A percentile compares a stretch with the other conserved stretches of the same genome.
Evolutionary conservation across 2,888 invertebrate genomes (phyloP).

Genomic region (Phyto melanocephala): DNA sequence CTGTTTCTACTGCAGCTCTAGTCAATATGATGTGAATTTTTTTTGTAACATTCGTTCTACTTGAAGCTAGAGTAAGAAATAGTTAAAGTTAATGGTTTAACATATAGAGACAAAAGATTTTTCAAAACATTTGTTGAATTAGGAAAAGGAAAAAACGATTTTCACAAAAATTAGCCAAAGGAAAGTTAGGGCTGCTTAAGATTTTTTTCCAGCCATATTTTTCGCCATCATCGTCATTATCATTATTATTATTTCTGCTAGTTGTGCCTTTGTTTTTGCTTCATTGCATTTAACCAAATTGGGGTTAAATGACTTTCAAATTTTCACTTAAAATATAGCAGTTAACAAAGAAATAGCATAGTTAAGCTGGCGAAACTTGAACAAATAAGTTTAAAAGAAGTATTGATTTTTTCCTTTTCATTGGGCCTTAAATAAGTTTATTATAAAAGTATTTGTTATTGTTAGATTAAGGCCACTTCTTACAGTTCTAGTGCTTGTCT

Average conservation of each 20-base stretch:
- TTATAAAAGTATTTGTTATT: constrained; percentile 40
- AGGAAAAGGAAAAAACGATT: too few species aligned
- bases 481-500: background rate
- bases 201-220: background rate
- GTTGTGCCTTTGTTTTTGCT: background rate
- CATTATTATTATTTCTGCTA: background rate
- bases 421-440: constrained; percentile 31
- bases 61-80: background rate
- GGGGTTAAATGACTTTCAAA: constrained; percentile 65
- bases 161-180: constrained; percentile 67
- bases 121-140: constrained; percentile 20
- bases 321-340: constrained; percentile 46
- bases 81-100: background rate
- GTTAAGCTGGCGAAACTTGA: background rate
- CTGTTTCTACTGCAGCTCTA: background rate
- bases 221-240: constrained; percentile 32
- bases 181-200: constrained; percentile 65
- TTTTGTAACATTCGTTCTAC: constrained; percentile 38
- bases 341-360: background rate
- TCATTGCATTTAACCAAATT: constrained; percentile 49
- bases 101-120: constrained; percentile 22
- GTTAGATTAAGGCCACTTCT: constrained; percentile 30
- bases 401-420: background rate
- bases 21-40: constrained; percentile 26
- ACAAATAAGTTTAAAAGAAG: constrained; percentile 16